phyloP scores from a whole-genome alignment of 2,113 vertebrate genomes.

The Megaleporinus macrocephalus region DNA sequence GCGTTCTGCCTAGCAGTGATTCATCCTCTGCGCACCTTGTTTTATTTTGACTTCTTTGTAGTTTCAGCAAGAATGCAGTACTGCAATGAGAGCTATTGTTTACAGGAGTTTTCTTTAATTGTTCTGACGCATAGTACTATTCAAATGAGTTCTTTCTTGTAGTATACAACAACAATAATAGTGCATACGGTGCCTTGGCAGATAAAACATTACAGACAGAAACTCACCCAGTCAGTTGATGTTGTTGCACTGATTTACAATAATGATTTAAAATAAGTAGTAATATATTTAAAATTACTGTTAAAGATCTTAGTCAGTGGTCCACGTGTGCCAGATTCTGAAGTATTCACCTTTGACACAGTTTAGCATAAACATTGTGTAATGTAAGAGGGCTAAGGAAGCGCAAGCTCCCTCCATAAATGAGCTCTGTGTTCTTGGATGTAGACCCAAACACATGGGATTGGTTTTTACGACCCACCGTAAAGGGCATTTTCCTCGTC shows the following conservation, averaged over 20 bases:
- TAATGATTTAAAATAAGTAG: too few relatives aligned
- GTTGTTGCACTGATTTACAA: background rate
- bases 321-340: background rate
- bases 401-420: background rate
- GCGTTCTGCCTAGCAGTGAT: background rate
- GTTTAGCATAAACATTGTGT: background rate
- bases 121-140: background rate
- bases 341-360: background rate
- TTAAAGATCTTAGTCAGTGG: background rate
- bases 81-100: background rate
- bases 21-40: background rate
- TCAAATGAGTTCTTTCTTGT: background rate
- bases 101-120: background rate
- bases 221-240: background rate
- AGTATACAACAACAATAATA: background rate
- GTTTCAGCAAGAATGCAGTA: background rate
- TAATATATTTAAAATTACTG: too few relatives aligned
- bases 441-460: background rate
- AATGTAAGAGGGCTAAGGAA: background rate
- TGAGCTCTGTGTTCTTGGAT: background rate
- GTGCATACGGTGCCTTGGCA: background rate
- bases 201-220: background rate
- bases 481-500: background rate
- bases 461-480: background rate
- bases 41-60: background rate